Conservation (phyloP, 2,888 invertebrate species). For the Tipula confusa region DNA sequence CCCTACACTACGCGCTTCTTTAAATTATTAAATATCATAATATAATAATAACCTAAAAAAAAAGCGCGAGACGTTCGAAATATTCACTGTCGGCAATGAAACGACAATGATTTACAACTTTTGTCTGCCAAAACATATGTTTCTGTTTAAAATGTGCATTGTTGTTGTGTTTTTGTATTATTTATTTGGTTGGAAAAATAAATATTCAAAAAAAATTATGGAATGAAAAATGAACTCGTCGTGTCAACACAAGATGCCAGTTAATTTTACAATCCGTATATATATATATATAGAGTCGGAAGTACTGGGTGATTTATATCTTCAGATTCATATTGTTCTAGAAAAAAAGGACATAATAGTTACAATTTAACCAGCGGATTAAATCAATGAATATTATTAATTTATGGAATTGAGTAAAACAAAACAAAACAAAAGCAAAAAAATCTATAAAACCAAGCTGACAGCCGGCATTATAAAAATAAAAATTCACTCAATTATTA, state of each 20-base stretch:
- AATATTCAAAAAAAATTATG: background rate
- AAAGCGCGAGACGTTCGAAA: background rate
- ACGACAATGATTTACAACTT: conserved; percentile 25
- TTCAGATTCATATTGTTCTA: background rate
- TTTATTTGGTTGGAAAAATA: background rate
- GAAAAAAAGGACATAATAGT: background rate
- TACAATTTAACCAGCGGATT: background rate
- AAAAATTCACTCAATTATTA: background rate
- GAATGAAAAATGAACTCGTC: background rate
- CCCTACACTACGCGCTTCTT: too few species aligned
- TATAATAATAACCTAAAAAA: background rate
- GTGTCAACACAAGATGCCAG: conserved; percentile 12
- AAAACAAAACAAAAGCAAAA: too few species aligned
- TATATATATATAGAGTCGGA: background rate
- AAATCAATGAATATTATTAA: background rate
- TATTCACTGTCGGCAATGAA: background rate
- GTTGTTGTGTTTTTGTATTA: background rate
- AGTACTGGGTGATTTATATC: background rate
- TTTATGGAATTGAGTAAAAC: too few species aligned
- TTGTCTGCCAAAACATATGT: conserved; percentile 16
- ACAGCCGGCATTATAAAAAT: background rate
- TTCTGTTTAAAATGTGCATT: background rate
- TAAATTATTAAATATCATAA: conserved; percentile 3
- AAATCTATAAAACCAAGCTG: background rate
- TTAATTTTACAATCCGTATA: background rate